phyloP scores from a whole-genome alignment of 2,113 vertebrate species.

The Phrynosoma blainvillii region DNA sequence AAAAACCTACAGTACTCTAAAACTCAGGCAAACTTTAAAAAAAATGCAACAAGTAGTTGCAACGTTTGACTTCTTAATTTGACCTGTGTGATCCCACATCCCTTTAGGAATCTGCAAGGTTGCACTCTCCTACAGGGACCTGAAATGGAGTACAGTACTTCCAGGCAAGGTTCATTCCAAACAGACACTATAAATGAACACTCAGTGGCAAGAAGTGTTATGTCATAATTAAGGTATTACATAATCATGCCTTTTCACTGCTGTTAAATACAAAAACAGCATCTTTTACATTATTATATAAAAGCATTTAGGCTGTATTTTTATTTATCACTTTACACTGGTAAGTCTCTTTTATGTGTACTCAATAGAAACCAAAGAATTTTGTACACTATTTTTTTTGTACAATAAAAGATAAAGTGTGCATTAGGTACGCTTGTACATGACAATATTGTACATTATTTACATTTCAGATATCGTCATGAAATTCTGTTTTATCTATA shows the following conservation, averaged over 20 bases:
- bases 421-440: conserved; percentile 99
- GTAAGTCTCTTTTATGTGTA: conserved; percentile 86
- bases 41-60: conserved; percentile 72
- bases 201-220: conserved; percentile 78
- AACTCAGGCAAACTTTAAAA: conserved; percentile 64
- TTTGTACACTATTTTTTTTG: conserved; percentile 97
- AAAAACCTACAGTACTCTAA: conserved; percentile 73
- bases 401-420: conserved; percentile 99
- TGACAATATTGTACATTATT: conserved; percentile 99
- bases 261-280: conserved; percentile 89
- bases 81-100: conserved; percentile 74
- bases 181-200: conserved; percentile 77
- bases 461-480: conserved; percentile 96
- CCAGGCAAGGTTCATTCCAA: conserved; percentile 86
- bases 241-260: conserved; percentile 83
- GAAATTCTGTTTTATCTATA: conserved; percentile 98
- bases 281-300: conserved; percentile 91
- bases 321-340: conserved; percentile 90
- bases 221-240: conserved; percentile 78
- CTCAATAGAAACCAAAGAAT: conserved; percentile 98
- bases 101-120: conserved; percentile 67
- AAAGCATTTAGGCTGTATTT: conserved; percentile 95
- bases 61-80: conserved; percentile 61
- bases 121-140: conserved; percentile 71
- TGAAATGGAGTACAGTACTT: conserved; percentile 63